Evolutionary conservation across 2,797 vertebrate genomes (phyloP).

Genomic region (Etheostoma nigrum): DNA sequence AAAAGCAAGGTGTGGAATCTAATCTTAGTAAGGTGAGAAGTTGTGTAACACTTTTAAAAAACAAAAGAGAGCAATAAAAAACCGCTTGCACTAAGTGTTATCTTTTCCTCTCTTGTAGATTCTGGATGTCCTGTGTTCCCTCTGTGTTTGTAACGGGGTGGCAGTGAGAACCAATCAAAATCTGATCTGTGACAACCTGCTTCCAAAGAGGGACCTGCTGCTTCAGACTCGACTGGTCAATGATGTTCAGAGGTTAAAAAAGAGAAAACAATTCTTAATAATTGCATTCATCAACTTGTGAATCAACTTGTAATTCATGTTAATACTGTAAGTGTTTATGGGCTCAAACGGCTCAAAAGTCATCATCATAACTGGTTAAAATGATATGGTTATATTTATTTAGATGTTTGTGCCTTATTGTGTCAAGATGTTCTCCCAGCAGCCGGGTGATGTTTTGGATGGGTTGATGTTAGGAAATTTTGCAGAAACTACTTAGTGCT

Average conservation of each 20-base stretch:
- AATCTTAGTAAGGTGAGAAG: not conserved
- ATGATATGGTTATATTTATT: too few relatives aligned
- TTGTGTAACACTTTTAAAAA: not conserved
- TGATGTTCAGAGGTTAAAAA: slow-evolving; percentile 93
- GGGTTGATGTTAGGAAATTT: not conserved
- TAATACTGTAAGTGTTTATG: not conserved
- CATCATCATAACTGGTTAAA: not conserved
- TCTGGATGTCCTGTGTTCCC: slow-evolving; percentile 95
- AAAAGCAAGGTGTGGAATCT: not conserved
- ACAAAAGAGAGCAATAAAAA: not conserved
- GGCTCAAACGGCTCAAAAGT: not conserved
- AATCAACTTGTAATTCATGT: not conserved
- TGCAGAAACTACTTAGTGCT: too few relatives aligned
- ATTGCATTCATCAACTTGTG: not conserved
- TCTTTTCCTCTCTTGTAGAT: slow-evolving; percentile 83
- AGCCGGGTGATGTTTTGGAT: not conserved
- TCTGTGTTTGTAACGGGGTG: slow-evolving; percentile 97
- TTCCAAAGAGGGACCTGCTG: slow-evolving; percentile 95
- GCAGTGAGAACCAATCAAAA: slow-evolving; percentile 98
- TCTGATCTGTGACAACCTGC: slow-evolving; percentile 96
- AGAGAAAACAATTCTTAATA: not conserved
- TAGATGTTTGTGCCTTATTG: not conserved
- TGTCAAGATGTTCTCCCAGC: not conserved
- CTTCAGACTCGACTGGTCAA: slow-evolving; percentile 97
- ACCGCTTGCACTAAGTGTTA: not conserved